Base-by-base conservation (phyloP, 2,113 vertebrate genomes). In the Capra hircus region DNA sequence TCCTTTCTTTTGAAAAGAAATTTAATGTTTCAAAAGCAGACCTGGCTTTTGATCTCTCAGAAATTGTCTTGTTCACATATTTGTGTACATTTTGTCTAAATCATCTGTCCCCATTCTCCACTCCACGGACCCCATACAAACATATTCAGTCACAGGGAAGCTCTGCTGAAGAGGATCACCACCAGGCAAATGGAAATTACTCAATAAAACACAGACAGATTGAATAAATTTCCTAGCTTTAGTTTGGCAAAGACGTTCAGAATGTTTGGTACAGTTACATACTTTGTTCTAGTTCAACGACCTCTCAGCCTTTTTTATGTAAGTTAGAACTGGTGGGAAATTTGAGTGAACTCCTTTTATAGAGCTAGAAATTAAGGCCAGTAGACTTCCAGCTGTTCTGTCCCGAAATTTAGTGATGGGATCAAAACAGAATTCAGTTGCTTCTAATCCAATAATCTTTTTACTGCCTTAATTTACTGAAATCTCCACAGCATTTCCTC, bases 1-100 rank as follows among this genome's bases (percentile, higher is more conserved):
- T 88, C 12, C 36, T 88, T 71, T 36, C 23, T 84, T 52, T 64
- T 17, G 52, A 89, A 97, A 88, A 78, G 28, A 48, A 48, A 80
- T 2, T 64, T 8, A 84, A 40, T 43, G 10, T 53, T n/a, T 60
- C 21, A 48, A 59, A 92, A 48, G 3, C 43, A 71, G 67, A 55
- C n/a, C 52, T 27, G 9, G 12, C 45, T 91, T 28, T 40, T 40
- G 52, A 91, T 74, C 21, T 60, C 36, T 88, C 53, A 82, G 90
- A 88, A 81, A 53, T 59, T 13, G 2, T 23, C 30, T 40, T 25
- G 16, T 17, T 57, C 16, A 33, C 1, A 8, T 7, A 28, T 62
- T 27, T 93, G 30, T 71, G 12, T 43, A 13, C 53, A 27, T 82
- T 40, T 30, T 71, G 62, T 77, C n/a, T 84, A 16, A 48, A 40